Evolutionary conservation across 2,797 vertebrate species (phyloP), one percentile per base, ranked within the genome.

Genomic region (Luscinia luscinia): DNA sequence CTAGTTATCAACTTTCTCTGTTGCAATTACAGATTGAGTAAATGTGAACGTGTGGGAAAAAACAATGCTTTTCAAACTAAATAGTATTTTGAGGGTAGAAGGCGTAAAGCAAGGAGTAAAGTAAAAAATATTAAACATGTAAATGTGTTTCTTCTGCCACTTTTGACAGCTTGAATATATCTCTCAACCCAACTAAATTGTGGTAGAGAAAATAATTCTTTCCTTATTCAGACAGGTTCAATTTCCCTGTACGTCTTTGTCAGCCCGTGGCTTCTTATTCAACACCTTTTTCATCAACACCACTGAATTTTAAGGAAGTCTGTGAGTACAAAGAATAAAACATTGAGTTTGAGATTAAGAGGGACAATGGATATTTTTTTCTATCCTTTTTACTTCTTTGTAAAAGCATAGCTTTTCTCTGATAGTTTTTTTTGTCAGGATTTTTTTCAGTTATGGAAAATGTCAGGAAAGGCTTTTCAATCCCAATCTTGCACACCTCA

Each of bases 401-500:
- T 30, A 55, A 63, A 74, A 75, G 30, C 28, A 32, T 28, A 40
- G 20, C 36, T 48, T 61, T 84, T 76, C 18, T 55, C 30, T 12
- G 3, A 21, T 38, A 9, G 0, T 4, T 45, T 40, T 73, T 73
- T 22, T 32, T 43, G 27, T n/a, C 2, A 7, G 17, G 12, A 1
- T 27, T 13, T 36, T 57, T 68, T 68, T 36, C 6, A 55, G 26
- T 57, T 84, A 9, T 34, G 22, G 45, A 74, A 57, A 87, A 62
- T 34, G 16, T 54, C 3, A 3, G 30, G 40, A 58, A 70, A 40
- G 43, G 15, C 48, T 41, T 80, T 90, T 80, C 32, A 12, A 0
- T 62, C 16, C 48, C 0, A 0, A 18, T 86, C 20, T 88, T 57
- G 22, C 32, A 40, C 11, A 11, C 12, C 6, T 69, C 48, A 22